Evolutionary conservation across 2,888 invertebrate genomes (phyloP).

Genomic region (Taenaris catops): DNA sequence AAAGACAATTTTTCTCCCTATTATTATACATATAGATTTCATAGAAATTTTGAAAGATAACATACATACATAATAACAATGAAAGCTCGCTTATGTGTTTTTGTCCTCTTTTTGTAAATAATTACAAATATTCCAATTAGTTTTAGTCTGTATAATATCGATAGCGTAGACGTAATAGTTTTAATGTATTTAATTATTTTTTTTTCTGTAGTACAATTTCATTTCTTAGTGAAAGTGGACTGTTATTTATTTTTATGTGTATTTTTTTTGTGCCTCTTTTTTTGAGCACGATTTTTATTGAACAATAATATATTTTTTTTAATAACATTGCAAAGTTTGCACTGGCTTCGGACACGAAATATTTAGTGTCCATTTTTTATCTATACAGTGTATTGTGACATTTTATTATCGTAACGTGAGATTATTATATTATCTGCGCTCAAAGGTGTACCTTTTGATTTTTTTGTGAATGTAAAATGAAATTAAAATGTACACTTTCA

Average conservation of each 20-base stretch:
- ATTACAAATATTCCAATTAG: conserved; percentile 69
- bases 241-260: conserved; percentile 30
- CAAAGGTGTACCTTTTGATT: conserved; percentile 4
- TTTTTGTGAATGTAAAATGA: neutral
- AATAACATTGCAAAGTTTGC: neutral
- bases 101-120: conserved; percentile 58
- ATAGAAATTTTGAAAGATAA: conserved; percentile 24
- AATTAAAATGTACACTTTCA: conserved; percentile 3
- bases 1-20: conserved; percentile 37
- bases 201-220: conserved; percentile 40
- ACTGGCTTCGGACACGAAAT: conserved; percentile 5
- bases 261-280: conserved; percentile 12
- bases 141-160: conserved; percentile 69
- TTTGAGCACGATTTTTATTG: conserved; percentile 12
- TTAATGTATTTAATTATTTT: conserved; percentile 54
- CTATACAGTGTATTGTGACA: conserved; percentile 9
- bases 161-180: conserved; percentile 55
- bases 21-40: too few species aligned
- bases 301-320: neutral
- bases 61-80: conserved; percentile 9
- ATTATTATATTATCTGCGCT: conserved; percentile 8
- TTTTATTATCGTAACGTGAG: conserved; percentile 8
- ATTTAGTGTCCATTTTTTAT: too few species aligned
- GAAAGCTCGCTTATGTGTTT: conserved; percentile 41
- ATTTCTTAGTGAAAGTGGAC: conserved; percentile 31